phyloP scores from a whole-genome alignment of 1,140 invertebrate genomes.

The Drosophila orosa region DNA sequence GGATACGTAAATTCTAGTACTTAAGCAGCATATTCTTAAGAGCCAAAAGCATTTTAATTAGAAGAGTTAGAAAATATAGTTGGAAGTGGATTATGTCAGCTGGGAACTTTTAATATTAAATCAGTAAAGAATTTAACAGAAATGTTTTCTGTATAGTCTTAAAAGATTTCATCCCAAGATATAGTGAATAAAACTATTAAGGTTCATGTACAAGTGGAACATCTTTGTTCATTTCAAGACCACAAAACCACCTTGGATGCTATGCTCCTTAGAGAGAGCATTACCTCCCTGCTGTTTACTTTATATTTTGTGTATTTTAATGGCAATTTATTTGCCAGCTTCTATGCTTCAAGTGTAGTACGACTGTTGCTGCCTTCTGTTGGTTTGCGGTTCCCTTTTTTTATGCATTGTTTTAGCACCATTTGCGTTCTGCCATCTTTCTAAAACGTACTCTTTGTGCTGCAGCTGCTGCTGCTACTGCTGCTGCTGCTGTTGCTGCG shows the following conservation, averaged over 20 bases:
- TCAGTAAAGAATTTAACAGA: too few relatives aligned
- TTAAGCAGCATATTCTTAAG: neutral
- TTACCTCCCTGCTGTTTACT: neutral
- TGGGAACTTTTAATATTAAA: neutral
- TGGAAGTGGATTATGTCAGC: neutral
- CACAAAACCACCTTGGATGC: neutral
- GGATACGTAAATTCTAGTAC: neutral
- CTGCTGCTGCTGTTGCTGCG: constrained; percentile 13
- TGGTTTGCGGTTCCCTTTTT: constrained; percentile 52
- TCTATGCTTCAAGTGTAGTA: constrained; percentile 14
- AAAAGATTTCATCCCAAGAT: too few relatives aligned
- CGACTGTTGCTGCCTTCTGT: constrained; percentile 24
- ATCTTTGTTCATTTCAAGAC: neutral
- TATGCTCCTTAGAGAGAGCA: too few relatives aligned
- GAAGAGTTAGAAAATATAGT: neutral
- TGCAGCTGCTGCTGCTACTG: constrained; percentile 24
- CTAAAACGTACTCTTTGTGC: constrained; percentile 45
- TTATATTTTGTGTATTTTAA: neutral
- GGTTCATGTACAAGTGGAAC: neutral
- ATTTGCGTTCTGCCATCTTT: constrained; percentile 53
- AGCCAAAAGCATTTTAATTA: neutral
- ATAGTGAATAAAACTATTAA: too few relatives aligned
- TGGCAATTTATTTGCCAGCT: neutral
- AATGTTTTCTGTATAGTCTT: neutral
- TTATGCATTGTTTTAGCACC: constrained; percentile 60